phyloP scores from a whole-genome alignment of 2,797 vertebrate genomes.

The Pipistrellus kuhlii region DNA sequence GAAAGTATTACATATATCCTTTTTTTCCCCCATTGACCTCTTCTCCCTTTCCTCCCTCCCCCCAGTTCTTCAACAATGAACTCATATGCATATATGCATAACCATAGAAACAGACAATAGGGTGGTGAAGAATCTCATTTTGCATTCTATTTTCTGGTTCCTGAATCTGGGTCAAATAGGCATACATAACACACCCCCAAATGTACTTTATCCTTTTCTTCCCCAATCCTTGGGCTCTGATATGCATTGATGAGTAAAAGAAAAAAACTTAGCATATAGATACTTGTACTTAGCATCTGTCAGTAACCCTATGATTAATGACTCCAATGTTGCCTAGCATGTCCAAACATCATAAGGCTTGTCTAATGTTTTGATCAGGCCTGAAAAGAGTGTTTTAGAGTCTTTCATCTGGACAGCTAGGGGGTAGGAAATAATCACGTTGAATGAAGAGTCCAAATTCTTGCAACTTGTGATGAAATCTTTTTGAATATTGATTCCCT shows the following conservation, averaged over 20 bases:
- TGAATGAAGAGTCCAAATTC: conserved; percentile 83
- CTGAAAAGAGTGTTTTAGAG: conserved; percentile 83
- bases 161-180: conserved; percentile 75
- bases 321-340: conserved; percentile 79
- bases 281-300: conserved; percentile 81
- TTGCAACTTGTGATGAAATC: conserved; percentile 83
- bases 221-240: conserved; percentile 32
- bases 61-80: too few species aligned
- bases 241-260: conserved; percentile 66
- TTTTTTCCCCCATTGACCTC: too few species aligned
- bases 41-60: too few species aligned
- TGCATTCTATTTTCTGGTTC: conserved; percentile 72
- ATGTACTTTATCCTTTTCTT: conserved; percentile 64
- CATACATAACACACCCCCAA: conserved; percentile 64
- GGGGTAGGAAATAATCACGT: conserved; percentile 87
- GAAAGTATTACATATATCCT: too few species aligned
- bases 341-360: conserved; percentile 83
- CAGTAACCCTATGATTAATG: conserved; percentile 82
- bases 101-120: too few species aligned
- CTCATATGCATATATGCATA: too few species aligned
- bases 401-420: conserved; percentile 80
- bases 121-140: conserved; percentile 50
- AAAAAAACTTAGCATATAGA: conserved; percentile 75
- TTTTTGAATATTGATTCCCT: conserved; percentile 85
- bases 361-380: conserved; percentile 85